Percentiles rank a stretch among this genome's conserved stretches.
phyloP scores from a whole-genome alignment of 2,797 vertebrate species.

The Phylloscopus collybita region DNA sequence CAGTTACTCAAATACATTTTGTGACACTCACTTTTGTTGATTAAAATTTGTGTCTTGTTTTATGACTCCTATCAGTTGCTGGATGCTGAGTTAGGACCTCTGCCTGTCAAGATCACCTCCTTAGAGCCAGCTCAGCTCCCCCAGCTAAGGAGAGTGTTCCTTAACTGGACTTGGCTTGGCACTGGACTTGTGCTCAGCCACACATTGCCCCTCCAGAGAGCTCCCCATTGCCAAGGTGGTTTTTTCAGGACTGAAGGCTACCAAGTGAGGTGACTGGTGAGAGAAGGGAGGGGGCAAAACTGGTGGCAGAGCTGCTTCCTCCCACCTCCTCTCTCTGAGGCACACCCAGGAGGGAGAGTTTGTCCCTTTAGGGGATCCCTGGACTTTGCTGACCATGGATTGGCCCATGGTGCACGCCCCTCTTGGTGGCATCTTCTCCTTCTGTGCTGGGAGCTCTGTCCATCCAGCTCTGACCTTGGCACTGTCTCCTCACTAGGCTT shows the following conservation, averaged over 20 bases:
- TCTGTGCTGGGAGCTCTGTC: background rate
- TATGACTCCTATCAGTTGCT: background rate
- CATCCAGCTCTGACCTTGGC: background rate
- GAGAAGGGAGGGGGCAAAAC: background rate
- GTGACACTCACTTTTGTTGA: background rate
- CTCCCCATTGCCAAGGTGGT: background rate
- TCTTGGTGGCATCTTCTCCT: background rate
- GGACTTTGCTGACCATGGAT: background rate
- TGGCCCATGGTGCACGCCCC: background rate
- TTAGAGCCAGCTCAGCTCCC: background rate
- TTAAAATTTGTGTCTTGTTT: background rate
- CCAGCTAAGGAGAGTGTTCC: background rate
- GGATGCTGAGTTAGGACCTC: background rate
- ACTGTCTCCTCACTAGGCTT: background rate
- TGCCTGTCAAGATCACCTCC: background rate
- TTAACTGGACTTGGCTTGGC: background rate
- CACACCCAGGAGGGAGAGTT: background rate
- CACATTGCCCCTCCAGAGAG: background rate
- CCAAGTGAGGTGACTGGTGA: background rate
- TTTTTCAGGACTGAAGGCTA: background rate
- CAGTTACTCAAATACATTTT: background rate
- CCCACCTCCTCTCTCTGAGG: background rate
- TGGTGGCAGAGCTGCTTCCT: background rate
- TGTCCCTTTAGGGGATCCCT: background rate
- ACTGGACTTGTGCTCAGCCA: background rate